Conservation (phyloP, 1,140 invertebrate species). For the Adelges cooleyi region DNA sequence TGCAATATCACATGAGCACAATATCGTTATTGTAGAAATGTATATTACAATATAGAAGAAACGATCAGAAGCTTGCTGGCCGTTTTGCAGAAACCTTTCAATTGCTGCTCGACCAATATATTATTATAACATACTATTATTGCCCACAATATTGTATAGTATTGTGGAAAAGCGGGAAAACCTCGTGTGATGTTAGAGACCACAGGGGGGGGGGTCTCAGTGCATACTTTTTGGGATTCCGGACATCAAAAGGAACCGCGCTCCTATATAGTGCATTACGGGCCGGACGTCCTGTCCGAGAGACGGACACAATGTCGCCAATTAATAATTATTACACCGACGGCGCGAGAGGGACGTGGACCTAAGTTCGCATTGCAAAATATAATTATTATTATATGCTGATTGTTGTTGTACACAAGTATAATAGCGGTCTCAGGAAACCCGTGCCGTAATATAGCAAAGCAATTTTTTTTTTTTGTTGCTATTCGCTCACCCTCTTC, state of each 20-base stretch:
- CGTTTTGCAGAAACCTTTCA: slow-evolving; percentile 12
- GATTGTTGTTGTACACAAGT: background rate
- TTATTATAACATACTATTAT: no score
- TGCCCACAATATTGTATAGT: background rate
- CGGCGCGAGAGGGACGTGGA: background rate
- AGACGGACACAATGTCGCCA: slow-evolving; percentile 15
- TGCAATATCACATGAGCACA: no score
- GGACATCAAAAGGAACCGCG: slow-evolving; percentile 10
- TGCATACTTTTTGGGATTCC: background rate
- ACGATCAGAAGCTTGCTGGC: no score
- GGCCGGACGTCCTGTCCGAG: slow-evolving; percentile 21
- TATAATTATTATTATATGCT: slow-evolving; percentile 11
- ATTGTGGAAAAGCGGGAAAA: no score
- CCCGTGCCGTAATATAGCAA: background rate
- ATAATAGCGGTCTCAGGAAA: background rate
- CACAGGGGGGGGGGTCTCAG: no score
- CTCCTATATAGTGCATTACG: no score
- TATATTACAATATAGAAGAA: no score
- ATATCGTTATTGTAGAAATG: no score
- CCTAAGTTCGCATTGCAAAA: background rate
- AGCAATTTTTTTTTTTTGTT: background rate
- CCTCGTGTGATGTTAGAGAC: no score
- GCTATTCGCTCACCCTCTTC: background rate
- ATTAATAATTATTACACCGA: slow-evolving; percentile 15
- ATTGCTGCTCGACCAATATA: background rate